A percentile compares a stretch with the other conserved stretches of the same genome.
phyloP scores from a whole-genome alignment of 92 coral and sea anemone genomes.

The Chrysogorgia sp. region DNA sequence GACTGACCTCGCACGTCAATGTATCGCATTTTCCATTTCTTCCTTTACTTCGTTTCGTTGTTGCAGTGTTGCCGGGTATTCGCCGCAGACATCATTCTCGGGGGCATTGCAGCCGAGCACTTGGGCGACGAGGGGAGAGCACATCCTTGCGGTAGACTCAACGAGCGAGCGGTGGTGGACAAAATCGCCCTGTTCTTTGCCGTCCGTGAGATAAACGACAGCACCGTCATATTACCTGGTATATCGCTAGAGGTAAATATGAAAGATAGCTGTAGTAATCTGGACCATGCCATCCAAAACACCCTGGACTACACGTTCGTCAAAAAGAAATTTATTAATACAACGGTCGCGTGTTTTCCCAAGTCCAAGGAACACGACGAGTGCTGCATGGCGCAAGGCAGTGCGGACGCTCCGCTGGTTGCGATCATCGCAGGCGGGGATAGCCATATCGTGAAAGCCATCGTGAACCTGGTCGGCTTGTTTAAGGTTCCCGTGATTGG shows the following conservation, averaged over 20 bases:
- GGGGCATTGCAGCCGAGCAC: constrained; percentile 10
- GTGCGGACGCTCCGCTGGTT: constrained; percentile 59
- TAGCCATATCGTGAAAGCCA: constrained; percentile 86
- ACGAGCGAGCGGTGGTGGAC: constrained; percentile 68
- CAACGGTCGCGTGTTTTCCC: constrained; percentile 55
- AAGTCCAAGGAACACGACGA: not conserved
- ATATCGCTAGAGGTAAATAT: constrained; percentile 73
- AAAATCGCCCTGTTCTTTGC: constrained; percentile 80
- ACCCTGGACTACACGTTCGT: constrained; percentile 86
- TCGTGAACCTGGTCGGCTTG: constrained; percentile 80
- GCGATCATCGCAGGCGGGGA: constrained; percentile 78
- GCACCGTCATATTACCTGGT: constrained; percentile 71
- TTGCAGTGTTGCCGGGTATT: not conserved
- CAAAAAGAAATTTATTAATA: constrained; percentile 61
- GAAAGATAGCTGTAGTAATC: constrained; percentile 81
- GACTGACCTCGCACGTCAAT: not conserved
- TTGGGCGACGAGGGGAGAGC: not conserved
- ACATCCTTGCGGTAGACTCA: constrained; percentile 61
- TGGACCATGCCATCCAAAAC: constrained; percentile 78
- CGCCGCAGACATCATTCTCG: not conserved
- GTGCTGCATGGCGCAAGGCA: constrained; percentile 25
- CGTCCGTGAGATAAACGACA: constrained; percentile 69
- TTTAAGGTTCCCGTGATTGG: constrained; percentile 86
- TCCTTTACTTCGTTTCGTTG: not conserved
- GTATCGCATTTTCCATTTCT: not conserved